Percentiles rank a stretch among this genome's conserved stretches.
Conservation (phyloP, 2,797 vertebrate species). For the Pantherophis alleghaniensis region DNA sequence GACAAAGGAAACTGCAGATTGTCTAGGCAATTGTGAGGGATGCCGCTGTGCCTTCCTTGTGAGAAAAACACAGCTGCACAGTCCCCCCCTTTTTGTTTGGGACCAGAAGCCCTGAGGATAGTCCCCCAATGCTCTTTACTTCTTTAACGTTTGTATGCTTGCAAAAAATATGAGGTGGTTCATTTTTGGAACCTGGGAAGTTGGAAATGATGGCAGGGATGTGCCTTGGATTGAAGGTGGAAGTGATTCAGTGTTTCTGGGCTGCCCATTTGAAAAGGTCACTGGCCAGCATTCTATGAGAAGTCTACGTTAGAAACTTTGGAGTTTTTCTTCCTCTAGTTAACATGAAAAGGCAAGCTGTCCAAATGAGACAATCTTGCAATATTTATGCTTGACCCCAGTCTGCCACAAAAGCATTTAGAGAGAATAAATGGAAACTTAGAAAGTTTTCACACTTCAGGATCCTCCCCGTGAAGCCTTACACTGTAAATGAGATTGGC, state of each 20-base stretch:
- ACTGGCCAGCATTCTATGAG: slow-evolving; percentile 65
- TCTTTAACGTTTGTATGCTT: slow-evolving; percentile 44
- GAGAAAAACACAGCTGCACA: slow-evolving; percentile 69
- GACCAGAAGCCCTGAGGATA: slow-evolving; percentile 48
- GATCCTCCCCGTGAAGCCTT: slow-evolving; percentile 65
- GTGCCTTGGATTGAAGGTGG: not conserved
- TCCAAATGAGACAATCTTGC: slow-evolving; percentile 14
- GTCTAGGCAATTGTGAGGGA: slow-evolving; percentile 59
- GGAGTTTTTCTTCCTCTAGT: slow-evolving; percentile 54
- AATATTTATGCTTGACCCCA: slow-evolving; percentile 61
- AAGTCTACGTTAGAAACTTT: slow-evolving; percentile 70
- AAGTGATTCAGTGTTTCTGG: slow-evolving; percentile 54
- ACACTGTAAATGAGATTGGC: slow-evolving; percentile 70
- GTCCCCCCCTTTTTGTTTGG: slow-evolving; percentile 62
- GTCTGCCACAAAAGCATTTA: slow-evolving; percentile 63
- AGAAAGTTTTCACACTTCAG: slow-evolving; percentile 72
- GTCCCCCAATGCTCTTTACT: slow-evolving; percentile 39
- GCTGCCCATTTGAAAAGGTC: slow-evolving; percentile 68
- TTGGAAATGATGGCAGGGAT: not conserved
- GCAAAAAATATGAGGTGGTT: slow-evolving; percentile 38
- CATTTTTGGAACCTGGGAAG: slow-evolving; percentile 24
- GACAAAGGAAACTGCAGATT: slow-evolving; percentile 63
- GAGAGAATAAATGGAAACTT: slow-evolving; percentile 68
- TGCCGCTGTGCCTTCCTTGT: slow-evolving; percentile 50
- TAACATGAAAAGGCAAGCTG: slow-evolving; percentile 63